A percentile compares a stretch with the other conserved stretches of the same genome.
These are phyloP conservation scores for Trachurus trachurus DNA, from an alignment of 2,797 vertebrate species.

Conservation along the genomic window DNA sequence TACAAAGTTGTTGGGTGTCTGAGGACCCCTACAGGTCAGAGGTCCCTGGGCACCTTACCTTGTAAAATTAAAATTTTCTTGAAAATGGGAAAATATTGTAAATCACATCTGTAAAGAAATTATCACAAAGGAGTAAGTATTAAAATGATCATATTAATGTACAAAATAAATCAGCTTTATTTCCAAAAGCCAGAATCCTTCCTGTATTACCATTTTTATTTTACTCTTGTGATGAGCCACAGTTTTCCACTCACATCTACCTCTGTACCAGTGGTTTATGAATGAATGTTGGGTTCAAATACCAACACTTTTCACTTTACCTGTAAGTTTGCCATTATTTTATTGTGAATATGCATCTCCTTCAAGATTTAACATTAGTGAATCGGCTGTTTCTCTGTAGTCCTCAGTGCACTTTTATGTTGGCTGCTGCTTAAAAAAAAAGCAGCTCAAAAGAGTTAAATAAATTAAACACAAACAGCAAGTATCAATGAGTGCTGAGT, in stretches of 20 bases:
- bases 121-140: not conserved
- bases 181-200: not conserved
- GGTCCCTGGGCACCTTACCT: too few relatives aligned
- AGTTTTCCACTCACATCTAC: too few relatives aligned
- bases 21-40: too few relatives aligned
- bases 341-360: not conserved
- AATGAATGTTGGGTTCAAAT: too few relatives aligned
- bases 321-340: not conserved
- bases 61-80: not conserved
- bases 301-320: too few relatives aligned
- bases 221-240: too few relatives aligned
- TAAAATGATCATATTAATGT: not conserved
- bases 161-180: not conserved
- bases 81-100: not conserved
- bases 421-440: not conserved
- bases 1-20: too few relatives aligned
- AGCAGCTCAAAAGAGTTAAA: not conserved
- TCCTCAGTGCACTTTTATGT: too few relatives aligned
- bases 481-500: slow-evolving; percentile 27
- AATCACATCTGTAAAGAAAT: not conserved
- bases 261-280: too few relatives aligned
- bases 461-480: not conserved
- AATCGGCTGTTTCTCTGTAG: not conserved
- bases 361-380: not conserved
- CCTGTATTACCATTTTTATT: not conserved